Evolutionary conservation across 2,797 vertebrate species (phyloP), one percentile per base, ranked within the genome.

Genomic region (Balearica regulorum): DNA sequence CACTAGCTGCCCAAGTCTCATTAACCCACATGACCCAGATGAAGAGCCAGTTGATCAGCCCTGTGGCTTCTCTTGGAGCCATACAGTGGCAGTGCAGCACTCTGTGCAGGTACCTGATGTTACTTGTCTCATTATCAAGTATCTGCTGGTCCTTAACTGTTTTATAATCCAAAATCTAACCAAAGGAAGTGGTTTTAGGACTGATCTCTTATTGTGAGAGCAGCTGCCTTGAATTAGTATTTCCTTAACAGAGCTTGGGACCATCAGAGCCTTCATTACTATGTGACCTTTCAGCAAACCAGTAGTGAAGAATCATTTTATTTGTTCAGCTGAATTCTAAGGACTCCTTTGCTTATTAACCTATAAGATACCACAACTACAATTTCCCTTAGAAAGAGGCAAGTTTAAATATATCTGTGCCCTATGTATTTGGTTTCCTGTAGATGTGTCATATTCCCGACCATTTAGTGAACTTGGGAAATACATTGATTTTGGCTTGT

Each of bases 401-500:
- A 92, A 37, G 29, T 81, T 95, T 68, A 89, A 95, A 81, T 94
- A 46, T 91, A 91, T 83, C 76, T 84, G 20, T 83, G 72, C 73
- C 73, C 64, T 95, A 70, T 93, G 81, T 96, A 6, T 88, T 93
- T 93, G 73, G 88, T 95, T 95, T 97, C 78, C 79, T 87, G 16
- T 60, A 88, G 28, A 75, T 95, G 90, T 94, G 39, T 95, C 90
- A 76, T 92, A 78, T 90, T 96, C 54, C 68, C 53, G 82, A 58
- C 66, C 70, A 65, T 89, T 95, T 64, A 94, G 83, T 84, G 73
- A 92, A 95, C 92, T 79, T 92, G 93, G 90, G 83, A 96, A 95
- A 90, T 94, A 46, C 70, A 97, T 96, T 91, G 95, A 96, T 97
- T 97, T 97, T 96, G 94, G 89, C 96, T 83, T 84, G 70, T 26